Percentiles rank a stretch among this genome's conserved stretches.
phyloP scores from a whole-genome alignment of 35 echinoderm and acorn worm species.

The Amphiura filiformis region DNA sequence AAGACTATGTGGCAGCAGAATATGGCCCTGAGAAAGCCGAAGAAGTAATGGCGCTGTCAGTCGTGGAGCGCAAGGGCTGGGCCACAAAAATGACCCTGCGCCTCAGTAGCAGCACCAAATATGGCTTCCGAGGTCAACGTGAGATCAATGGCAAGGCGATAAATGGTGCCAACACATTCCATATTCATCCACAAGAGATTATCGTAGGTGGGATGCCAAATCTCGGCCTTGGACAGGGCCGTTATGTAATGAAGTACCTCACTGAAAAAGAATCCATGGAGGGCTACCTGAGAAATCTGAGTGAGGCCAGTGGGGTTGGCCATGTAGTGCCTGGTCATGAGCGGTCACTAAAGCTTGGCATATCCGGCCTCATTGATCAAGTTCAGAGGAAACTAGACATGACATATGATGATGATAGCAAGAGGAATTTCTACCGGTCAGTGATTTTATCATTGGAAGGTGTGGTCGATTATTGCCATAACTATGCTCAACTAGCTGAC shows the following conservation, averaged over 20 bases:
- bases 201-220: constrained; percentile 13
- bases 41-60: not conserved
- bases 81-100: not conserved
- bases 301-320: constrained; percentile 8
- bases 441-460: constrained; percentile 1
- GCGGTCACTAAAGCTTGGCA: not conserved
- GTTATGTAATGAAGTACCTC: constrained; percentile 12
- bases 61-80: not conserved
- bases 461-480: constrained; percentile 2
- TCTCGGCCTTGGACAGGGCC: constrained; percentile 1
- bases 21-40: not conserved
- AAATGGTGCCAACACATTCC: not conserved
- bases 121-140: constrained; percentile 4
- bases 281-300: constrained; percentile 3
- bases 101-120: constrained; percentile 9
- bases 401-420: constrained; percentile 9
- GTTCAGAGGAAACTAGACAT: constrained; percentile 1
- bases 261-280: constrained; percentile 11
- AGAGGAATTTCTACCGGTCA: constrained; percentile 1
- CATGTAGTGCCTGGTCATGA: constrained; percentile 4
- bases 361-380: constrained; percentile 5
- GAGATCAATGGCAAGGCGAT: not conserved
- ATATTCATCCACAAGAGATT: constrained; percentile 12
- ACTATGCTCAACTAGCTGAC: constrained; percentile 3
- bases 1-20: constrained; percentile 1